Evolutionary conservation across 2,113 vertebrate species (phyloP), one percentile per base, ranked within the genome.

Genomic region (Zosterops lateralis): DNA sequence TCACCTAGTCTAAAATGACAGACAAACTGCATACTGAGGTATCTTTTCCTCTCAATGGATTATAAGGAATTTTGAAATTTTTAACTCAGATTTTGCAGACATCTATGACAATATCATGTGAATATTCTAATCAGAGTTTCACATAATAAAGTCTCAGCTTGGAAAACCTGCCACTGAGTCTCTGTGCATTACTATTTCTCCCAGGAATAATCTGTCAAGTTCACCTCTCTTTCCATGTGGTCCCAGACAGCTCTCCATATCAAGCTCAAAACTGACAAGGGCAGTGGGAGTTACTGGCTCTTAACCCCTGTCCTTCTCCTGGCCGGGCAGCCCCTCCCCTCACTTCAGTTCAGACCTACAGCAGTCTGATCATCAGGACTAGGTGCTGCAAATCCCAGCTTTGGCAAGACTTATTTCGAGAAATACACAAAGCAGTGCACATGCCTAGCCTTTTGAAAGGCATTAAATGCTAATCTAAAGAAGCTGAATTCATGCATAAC

Each of bases 261-360:
- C 36, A 38, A 28, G 9, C 7, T 47, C n/a, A 28, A 25, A n/a
- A 36, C 14, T 1, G 0, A 0, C 1, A 28, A 64, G n/a, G 7
- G 2, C 3, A 34, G 12, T 31, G 31, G 19, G 17, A 71, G 10
- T 64, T 44, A 4, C 21, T 45, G 28, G 3, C 18, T 66, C 4
- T 36, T 7, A 19, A 6, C 31, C 51, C 17, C 40, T 38, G 28
- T 16, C 14, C 6, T 71, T 72, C 28, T 53, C 7, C 38, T 36
- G 36, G 5, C 19, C 32, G 29, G 14, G 19, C 40, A 73, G 13
- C 17, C 17, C 9, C 17, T 62, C 3, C 5, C 38, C 25, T 48
- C 10, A 4, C 6, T 22, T 65, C 4, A 1, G 6, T 16, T 31
- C 68, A 71, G 34, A 53, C 29, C 19, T 12, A 12, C 1, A 2